Percentiles rank a stretch among this genome's conserved stretches.
phyloP scores from a whole-genome alignment of 2,888 invertebrate genomes.

The Psylliodes chrysocephalus region DNA sequence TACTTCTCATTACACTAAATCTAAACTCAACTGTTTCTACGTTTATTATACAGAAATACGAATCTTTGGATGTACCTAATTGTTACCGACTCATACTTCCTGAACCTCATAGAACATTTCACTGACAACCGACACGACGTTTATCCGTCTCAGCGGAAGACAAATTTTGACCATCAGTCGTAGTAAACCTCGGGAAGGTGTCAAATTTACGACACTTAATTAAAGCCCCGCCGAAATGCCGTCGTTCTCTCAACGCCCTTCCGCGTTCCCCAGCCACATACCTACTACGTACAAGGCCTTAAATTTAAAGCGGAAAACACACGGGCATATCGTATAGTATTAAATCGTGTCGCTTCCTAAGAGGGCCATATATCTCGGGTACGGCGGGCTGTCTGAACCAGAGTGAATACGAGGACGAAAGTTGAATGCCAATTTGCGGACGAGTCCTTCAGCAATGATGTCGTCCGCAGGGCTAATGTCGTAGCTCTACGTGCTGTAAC shows the following conservation, averaged over 20 bases:
- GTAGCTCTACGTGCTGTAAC: neutral
- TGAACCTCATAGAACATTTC: too few relatives aligned
- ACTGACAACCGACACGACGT: neutral
- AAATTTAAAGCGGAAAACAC: constrained; percentile 8
- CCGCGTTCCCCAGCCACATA: neutral
- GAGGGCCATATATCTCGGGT: constrained; percentile 24
- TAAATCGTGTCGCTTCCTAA: constrained; percentile 18
- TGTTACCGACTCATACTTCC: too few relatives aligned
- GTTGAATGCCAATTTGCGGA: constrained; percentile 16
- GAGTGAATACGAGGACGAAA: constrained; percentile 8
- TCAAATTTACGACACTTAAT: constrained; percentile 13
- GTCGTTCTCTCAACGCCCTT: too few relatives aligned
- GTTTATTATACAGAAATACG: too few relatives aligned
- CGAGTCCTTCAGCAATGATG: neutral
- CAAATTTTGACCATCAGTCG: constrained; percentile 13
- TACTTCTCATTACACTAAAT: too few relatives aligned
- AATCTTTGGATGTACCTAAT: too few relatives aligned
- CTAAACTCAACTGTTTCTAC: too few relatives aligned
- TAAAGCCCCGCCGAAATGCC: constrained; percentile 17
- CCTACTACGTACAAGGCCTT: neutral
- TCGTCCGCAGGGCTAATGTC: neutral
- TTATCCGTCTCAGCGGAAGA: neutral
- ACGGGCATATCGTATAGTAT: constrained; percentile 9
- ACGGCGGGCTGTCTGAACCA: neutral
- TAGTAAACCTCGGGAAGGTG: neutral